Evolutionary conservation across 2,797 vertebrate species (phyloP), one percentile per base, ranked within the genome.

Genomic region (Octomys mimax): DNA sequence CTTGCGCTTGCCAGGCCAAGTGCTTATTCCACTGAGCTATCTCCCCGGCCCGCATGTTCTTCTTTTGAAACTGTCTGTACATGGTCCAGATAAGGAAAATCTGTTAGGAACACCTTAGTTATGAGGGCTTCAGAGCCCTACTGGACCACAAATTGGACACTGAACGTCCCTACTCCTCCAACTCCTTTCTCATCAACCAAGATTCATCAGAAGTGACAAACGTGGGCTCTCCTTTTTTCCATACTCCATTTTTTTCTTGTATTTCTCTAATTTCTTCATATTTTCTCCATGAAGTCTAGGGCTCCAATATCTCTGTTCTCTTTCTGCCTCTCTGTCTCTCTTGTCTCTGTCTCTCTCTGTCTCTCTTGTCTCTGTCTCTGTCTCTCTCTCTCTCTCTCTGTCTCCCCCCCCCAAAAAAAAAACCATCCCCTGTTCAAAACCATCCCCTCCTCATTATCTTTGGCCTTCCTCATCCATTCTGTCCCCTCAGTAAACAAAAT

Each of bases 21-120:
- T n/a, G n/a, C n/a, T n/a, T n/a, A n/a, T n/a, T n/a, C n/a, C n/a
- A n/a, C n/a, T n/a, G n/a, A n/a, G n/a, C n/a, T n/a, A n/a, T n/a
- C n/a, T n/a, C n/a, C n/a, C n/a, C n/a, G n/a, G n/a, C 3, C 6
- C 10, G 39, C 36, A 14, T 26, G 36, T 64, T 82, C 93, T 75
- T 83, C 64, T 75, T 94, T 78, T 85, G 87, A 85, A 77, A 79
- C 79, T 70, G 36, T 78, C 42, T 83, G 0, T 28, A 16, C 12
- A 4, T 46, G 28, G 19, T 71, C 87, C 52, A 73, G 52, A 36
- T 13, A 64, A 61, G 21, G 54, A 79, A 13, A 73, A 86, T 92
- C n/a, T 66, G 31, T 98, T 81, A 54, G 64, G 24, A 89, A 87
- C 46, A 66, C 83, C 75, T 42, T 22, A 52, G 31, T 36, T 64